Evolutionary conservation across 2,888 invertebrate genomes (phyloP), one percentile per base, ranked within the genome.

Genomic region (Urechis unicinctus): DNA sequence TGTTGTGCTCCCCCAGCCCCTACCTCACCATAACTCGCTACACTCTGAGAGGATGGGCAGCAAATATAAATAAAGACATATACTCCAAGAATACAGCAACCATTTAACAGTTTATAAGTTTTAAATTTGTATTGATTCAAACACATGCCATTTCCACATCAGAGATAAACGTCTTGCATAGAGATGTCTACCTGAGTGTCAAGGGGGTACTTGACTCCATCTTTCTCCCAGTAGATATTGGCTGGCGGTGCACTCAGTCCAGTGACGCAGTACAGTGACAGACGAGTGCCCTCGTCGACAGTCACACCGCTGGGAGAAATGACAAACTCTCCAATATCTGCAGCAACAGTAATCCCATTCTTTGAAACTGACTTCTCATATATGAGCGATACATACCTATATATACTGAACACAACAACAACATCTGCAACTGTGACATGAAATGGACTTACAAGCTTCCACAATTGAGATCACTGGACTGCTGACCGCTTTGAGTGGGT

Each of bases 261-360:
- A 6, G 71, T 71, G 31, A 71, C 64, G 61, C 74, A 74, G 31
- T 67, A 66, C 50, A 74, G 60, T 3, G 60, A 57, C 4, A 66
- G 60, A 1, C 57, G 53, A 1, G 66, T 62, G 17, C 67, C 68
- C 22, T 67, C 62, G 3, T 58, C 53, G 1, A 63, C 64, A n/a
- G 54, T 58, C 22, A 61, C 53, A 29, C 67, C 63, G 9, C 53
- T 47, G 2, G 73, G 74, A 36, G 66, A 60, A 4, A 66, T 58
- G 25, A 68, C 50, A 56, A 74, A 74, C 41, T 66, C 64, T 46
- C 66, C 63, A 21, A 71, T 68, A 55, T 66, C 74, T 74, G 63
- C 3, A 64, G 61, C 5, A 31, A n/a, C 1, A 44, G 36, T 42
- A 26, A 42, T 1, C 17, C 17, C 9, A 17, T 0, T 17, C 17